These are phyloP conservation scores for Tetragonisca angustula DNA, from an alignment of 2,888 invertebrate genomes.

Conservation along the genomic window DNA sequence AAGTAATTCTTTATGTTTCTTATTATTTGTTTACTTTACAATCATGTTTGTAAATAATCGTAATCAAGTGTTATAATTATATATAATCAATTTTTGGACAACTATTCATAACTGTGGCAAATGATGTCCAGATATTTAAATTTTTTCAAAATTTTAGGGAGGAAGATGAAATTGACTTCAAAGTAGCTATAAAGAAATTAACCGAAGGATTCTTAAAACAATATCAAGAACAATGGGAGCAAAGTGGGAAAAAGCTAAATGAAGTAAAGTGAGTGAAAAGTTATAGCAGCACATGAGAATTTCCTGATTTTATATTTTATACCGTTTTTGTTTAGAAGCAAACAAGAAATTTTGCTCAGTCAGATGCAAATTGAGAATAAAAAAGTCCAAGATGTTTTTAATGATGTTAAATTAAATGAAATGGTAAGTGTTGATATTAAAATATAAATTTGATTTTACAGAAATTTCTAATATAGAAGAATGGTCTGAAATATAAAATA, in stretches of 20 bases:
- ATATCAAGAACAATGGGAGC: slow-evolving; percentile 81
- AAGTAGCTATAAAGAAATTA: slow-evolving; percentile 76
- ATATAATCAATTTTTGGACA: neutral
- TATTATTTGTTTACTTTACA: neutral
- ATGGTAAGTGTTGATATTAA: slow-evolving; percentile 78
- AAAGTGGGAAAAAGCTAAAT: slow-evolving; percentile 81
- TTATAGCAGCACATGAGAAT: slow-evolving; percentile 13
- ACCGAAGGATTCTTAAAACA: slow-evolving; percentile 79
- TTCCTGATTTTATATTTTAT: slow-evolving; percentile 9
- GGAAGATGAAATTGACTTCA: slow-evolving; percentile 61
- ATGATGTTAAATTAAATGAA: slow-evolving; percentile 79
- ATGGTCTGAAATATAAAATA: slow-evolving; percentile 22
- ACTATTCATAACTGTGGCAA: neutral
- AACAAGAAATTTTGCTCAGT: slow-evolving; percentile 78
- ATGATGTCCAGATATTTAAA: neutral
- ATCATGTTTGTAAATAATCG: neutral
- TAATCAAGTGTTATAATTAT: neutral
- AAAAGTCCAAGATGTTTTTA: slow-evolving; percentile 76
- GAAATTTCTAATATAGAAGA: slow-evolving; percentile 26
- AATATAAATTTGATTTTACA: slow-evolving; percentile 2
- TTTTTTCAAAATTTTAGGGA: slow-evolving; percentile 50
- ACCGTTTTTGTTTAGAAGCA: slow-evolving; percentile 73
- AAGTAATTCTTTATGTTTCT: slow-evolving; percentile 59
- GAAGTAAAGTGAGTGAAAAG: slow-evolving; percentile 83
- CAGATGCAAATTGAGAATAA: slow-evolving; percentile 80